Conservation (phyloP, 2,113 vertebrate species). For the Cercopithecus mona region DNA sequence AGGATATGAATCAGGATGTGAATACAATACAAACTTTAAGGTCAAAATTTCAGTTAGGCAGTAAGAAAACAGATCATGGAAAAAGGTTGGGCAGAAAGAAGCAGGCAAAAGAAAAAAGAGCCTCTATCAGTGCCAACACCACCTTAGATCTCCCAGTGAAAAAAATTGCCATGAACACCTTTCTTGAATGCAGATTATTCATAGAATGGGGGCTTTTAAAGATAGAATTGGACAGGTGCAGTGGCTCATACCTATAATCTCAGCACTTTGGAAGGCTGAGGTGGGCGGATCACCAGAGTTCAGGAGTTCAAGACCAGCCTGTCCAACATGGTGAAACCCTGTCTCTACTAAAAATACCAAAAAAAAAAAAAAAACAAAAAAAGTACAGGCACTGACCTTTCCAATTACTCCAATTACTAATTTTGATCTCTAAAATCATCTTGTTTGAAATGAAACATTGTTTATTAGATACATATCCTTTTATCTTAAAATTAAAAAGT, state of each 20-base stretch:
- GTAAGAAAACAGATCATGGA: background rate
- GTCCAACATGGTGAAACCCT: no score
- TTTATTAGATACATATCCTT: background rate
- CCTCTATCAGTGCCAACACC: background rate
- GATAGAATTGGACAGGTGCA: background rate
- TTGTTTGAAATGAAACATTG: background rate
- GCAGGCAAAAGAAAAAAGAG: background rate
- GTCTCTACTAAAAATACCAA: no score
- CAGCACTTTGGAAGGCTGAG: no score
- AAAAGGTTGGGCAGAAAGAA: background rate
- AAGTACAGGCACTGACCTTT: background rate
- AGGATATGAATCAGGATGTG: background rate
- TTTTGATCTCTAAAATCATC: background rate
- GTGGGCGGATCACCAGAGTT: no score
- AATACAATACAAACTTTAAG: background rate
- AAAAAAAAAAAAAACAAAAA: no score
- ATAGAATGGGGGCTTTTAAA: background rate
- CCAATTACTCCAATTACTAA: background rate
- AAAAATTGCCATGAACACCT: background rate
- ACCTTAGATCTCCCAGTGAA: background rate
- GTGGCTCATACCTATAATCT: no score
- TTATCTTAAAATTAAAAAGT: background rate
- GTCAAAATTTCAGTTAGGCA: background rate
- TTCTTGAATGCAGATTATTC: background rate
- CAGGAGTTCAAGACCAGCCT: no score